A percentile compares a stretch with the other conserved stretches of the same genome.
These are phyloP conservation scores for Halichoeres trimaculatus DNA, from an alignment of 2,113 vertebrate species.

Conservation along the genomic window DNA sequence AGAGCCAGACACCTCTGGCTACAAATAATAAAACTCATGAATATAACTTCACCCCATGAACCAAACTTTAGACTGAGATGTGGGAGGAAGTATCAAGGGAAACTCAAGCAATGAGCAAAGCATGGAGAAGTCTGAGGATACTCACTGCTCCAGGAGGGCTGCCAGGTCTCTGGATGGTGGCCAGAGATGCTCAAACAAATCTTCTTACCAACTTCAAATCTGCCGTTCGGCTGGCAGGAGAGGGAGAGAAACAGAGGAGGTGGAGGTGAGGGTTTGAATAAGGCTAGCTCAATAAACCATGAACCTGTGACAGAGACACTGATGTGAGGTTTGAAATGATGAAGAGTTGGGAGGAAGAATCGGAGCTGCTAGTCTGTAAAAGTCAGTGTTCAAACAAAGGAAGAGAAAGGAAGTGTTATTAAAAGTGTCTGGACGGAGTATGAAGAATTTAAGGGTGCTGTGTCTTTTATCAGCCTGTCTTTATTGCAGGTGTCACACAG, in stretches of 20 bases:
- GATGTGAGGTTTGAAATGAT: neutral
- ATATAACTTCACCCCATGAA: neutral
- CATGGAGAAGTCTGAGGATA: constrained; percentile 56
- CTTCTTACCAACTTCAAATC: constrained; percentile 99
- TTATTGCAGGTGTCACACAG: constrained; percentile 19
- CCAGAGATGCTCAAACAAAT: constrained; percentile 99
- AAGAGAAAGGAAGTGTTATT: neutral
- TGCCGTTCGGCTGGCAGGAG: constrained; percentile 90
- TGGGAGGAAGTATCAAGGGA: neutral
- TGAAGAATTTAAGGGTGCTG: constrained; percentile 6
- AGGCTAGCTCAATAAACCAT: neutral
- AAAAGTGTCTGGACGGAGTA: neutral
- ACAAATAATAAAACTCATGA: neutral
- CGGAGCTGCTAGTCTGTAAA: neutral
- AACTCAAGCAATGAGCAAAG: neutral
- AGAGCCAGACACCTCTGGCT: neutral
- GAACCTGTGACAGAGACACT: neutral
- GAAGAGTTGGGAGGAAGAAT: neutral
- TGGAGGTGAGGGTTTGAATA: neutral
- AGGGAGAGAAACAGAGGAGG: neutral
- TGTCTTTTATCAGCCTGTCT: constrained; percentile 18
- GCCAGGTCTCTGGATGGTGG: constrained; percentile 99
- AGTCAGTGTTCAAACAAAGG: constrained; percentile 19
- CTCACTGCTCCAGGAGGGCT: constrained; percentile 99
- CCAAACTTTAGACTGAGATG: neutral